These are phyloP conservation scores for Morbakka virulenta DNA, from an alignment of 30 jellyfish, hydroid and myxozoan species.

Conservation along the genomic window DNA sequence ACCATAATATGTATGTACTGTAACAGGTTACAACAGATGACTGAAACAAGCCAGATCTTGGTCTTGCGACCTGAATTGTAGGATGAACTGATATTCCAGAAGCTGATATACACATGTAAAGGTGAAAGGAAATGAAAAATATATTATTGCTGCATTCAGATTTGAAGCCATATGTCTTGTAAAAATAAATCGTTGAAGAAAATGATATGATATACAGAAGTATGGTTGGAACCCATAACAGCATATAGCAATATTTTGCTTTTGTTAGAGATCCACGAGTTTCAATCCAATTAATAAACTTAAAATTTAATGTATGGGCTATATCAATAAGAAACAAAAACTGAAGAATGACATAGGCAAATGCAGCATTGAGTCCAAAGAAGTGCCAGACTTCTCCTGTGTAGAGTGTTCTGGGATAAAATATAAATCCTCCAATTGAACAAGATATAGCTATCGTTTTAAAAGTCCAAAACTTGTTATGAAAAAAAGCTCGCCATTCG, in stretches of 20 bases:
- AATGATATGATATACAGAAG: conserved; percentile 40
- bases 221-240: conserved; percentile 83
- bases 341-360: conserved; percentile 69
- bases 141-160: conserved; percentile 76
- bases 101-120: conserved; percentile 92
- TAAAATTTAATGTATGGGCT: conserved; percentile 52
- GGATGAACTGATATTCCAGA: conserved; percentile 89
- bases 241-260: conserved; percentile 31
- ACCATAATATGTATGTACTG: conserved; percentile 80
- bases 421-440: conserved; percentile 1
- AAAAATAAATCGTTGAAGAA: conserved; percentile 33
- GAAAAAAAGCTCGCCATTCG: conserved; percentile 51
- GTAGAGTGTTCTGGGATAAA: conserved; percentile 72
- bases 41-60: conserved; percentile 88
- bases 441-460: not conserved
- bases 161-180: conserved; percentile 62
- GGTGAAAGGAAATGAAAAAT: conserved; percentile 81
- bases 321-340: conserved; percentile 67
- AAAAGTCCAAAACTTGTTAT: conserved; percentile 71
- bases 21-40: conserved; percentile 85
- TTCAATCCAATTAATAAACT: conserved; percentile 56
- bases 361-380: conserved; percentile 91
- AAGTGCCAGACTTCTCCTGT: conserved; percentile 98
- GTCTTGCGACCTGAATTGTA: conserved; percentile 78
- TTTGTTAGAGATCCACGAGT: conserved; percentile 5